Conservation (phyloP, 2,113 vertebrate genomes). For the Bubo blakistoni region DNA sequence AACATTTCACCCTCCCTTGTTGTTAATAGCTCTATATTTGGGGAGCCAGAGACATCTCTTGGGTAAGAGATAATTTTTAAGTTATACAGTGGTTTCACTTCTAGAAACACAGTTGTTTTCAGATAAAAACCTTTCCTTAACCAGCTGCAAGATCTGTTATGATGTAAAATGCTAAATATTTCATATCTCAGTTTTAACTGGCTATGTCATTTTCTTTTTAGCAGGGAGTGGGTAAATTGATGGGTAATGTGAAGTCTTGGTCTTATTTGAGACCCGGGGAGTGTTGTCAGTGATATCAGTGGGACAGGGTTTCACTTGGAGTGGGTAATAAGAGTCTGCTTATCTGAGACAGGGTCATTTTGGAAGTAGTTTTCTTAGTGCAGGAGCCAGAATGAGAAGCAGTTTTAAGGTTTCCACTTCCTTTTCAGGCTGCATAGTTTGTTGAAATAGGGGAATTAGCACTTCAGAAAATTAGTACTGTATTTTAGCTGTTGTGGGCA, state of each 20-base stretch:
- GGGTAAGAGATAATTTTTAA: background rate
- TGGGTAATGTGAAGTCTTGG: background rate
- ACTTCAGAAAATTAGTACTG: background rate
- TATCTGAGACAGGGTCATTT: background rate
- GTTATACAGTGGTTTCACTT: background rate
- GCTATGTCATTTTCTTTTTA: background rate
- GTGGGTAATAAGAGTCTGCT: background rate
- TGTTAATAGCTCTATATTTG: background rate
- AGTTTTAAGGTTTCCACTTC: conserved; percentile 22
- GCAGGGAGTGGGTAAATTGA: background rate
- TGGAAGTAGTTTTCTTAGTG: background rate
- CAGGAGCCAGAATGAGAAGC: background rate
- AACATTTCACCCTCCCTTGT: background rate
- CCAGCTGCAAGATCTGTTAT: background rate
- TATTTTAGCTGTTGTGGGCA: background rate
- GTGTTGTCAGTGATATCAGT: background rate
- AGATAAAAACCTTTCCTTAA: background rate
- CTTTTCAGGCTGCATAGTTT: background rate
- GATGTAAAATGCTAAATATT: background rate
- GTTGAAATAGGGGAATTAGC: conserved; percentile 17
- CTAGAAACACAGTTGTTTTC: background rate
- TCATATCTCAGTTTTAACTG: background rate
- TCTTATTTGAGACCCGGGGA: background rate
- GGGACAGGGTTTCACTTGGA: background rate
- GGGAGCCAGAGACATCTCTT: background rate